Evolutionary conservation across 2,888 invertebrate genomes (phyloP).

Genomic region (Neelides folsomi): DNA sequence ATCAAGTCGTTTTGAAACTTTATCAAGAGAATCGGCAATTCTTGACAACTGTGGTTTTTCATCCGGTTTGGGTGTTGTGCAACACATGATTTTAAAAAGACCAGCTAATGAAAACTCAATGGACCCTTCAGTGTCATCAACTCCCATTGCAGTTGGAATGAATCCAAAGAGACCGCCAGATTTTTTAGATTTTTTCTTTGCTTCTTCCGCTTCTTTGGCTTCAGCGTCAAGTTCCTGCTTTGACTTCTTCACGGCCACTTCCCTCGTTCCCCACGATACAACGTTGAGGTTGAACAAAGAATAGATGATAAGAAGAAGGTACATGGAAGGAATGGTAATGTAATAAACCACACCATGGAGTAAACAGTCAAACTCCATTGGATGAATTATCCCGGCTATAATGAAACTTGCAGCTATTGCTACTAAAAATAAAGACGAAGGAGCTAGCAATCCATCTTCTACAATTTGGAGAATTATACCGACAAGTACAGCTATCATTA

Average conservation of each 20-base stretch:
- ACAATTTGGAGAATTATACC: constrained; percentile 64
- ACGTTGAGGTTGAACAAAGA: constrained; percentile 86
- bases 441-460: constrained; percentile 65
- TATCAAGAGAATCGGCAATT: constrained; percentile 39
- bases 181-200: constrained; percentile 35
- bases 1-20: constrained; percentile 40
- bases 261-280: constrained; percentile 88
- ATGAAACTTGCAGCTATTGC: constrained; percentile 51
- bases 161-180: background rate
- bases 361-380: constrained; percentile 63
- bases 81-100: constrained; percentile 45
- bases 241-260: constrained; percentile 48
- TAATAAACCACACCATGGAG: constrained; percentile 65
- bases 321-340: constrained; percentile 87
- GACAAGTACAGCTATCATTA: constrained; percentile 76
- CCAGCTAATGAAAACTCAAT: constrained; percentile 44
- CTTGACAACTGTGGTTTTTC: constrained; percentile 40
- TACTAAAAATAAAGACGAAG: constrained; percentile 72
- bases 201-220: constrained; percentile 38
- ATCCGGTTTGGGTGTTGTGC: constrained; percentile 41
- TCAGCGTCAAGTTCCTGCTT: constrained; percentile 37
- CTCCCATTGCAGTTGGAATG: constrained; percentile 9
- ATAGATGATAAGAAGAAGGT: constrained; percentile 79
- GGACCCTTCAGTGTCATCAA: constrained; percentile 39
- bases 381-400: constrained; percentile 53